Evolutionary conservation across 1,140 invertebrate species (phyloP).

Genomic region (Panagrolaimus sp.): DNA sequence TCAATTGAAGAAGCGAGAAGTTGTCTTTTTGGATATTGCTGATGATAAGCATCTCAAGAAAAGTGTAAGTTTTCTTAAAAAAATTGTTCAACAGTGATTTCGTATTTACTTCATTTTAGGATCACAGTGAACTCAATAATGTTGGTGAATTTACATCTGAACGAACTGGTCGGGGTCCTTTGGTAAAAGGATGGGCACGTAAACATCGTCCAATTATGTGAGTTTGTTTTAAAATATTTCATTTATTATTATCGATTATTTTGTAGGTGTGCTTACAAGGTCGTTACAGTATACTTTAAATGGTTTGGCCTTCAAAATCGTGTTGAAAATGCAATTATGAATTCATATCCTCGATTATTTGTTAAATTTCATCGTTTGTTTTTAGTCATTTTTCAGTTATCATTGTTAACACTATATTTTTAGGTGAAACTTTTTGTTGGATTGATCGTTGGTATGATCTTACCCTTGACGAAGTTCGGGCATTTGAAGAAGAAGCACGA

Average conservation of each 20-base stretch:
- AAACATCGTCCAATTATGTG: neutral
- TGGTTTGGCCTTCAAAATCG: conserved; percentile 91
- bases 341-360: conserved; percentile 82
- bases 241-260: no score
- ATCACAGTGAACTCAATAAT: conserved; percentile 84
- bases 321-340: conserved; percentile 74
- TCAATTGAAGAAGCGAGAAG: conserved; percentile 14
- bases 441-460: conserved; percentile 87
- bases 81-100: neutral
- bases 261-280: conserved; percentile 97
- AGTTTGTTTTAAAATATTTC: no score
- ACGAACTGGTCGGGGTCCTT: conserved; percentile 86
- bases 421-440: conserved; percentile 67
- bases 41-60: conserved; percentile 15
- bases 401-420: conserved; percentile 34
- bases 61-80: neutral
- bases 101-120: conserved; percentile 58
- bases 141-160: conserved; percentile 80
- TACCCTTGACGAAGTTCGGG: conserved; percentile 86
- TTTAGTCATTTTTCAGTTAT: neutral
- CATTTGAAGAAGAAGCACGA: conserved; percentile 82
- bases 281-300: conserved; percentile 92
- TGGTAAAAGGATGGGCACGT: conserved; percentile 70
- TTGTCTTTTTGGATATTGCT: conserved; percentile 18
- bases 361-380: conserved; percentile 78